Percentiles rank a stretch among this genome's conserved stretches.
These are phyloP conservation scores for Ostrea edulis DNA, from an alignment of 1,140 invertebrate species.

Conservation along the genomic window DNA sequence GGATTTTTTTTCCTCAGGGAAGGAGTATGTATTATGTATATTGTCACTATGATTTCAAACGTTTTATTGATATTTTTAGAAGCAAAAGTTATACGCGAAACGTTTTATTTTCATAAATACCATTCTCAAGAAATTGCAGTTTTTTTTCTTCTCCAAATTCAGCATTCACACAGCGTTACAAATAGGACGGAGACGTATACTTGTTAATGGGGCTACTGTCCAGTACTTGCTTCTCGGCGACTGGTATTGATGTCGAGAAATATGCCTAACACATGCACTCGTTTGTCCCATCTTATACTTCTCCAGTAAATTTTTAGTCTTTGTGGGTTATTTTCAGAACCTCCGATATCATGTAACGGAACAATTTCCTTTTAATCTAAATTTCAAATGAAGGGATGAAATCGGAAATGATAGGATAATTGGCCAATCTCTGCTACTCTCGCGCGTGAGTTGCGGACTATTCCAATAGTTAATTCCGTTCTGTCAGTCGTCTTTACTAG, in stretches of 20 bases:
- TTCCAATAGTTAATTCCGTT: constrained; percentile 34
- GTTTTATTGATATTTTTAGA: too few relatives aligned
- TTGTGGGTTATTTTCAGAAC: neutral
- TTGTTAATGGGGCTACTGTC: too few relatives aligned
- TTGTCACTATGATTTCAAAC: too few relatives aligned
- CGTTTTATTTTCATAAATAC: too few relatives aligned
- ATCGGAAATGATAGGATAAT: constrained; percentile 37
- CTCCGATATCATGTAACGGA: constrained; percentile 14
- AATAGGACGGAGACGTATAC: neutral
- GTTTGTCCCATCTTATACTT: neutral
- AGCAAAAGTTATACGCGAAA: too few relatives aligned
- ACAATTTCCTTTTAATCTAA: constrained; percentile 33
- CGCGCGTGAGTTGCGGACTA: constrained; percentile 28
- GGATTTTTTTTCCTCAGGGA: too few relatives aligned
- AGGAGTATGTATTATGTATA: too few relatives aligned
- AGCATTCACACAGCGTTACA: too few relatives aligned
- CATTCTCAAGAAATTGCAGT: too few relatives aligned
- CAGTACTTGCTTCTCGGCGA: neutral
- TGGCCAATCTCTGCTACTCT: constrained; percentile 31
- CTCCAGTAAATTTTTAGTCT: neutral
- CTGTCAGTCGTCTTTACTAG: constrained; percentile 14
- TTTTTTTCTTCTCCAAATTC: too few relatives aligned
- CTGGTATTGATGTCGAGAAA: neutral
- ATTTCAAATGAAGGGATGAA: constrained; percentile 37
- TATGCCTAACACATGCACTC: neutral